phyloP scores from a whole-genome alignment of 2,797 vertebrate species.

The Poeciliopsis gracilis region DNA sequence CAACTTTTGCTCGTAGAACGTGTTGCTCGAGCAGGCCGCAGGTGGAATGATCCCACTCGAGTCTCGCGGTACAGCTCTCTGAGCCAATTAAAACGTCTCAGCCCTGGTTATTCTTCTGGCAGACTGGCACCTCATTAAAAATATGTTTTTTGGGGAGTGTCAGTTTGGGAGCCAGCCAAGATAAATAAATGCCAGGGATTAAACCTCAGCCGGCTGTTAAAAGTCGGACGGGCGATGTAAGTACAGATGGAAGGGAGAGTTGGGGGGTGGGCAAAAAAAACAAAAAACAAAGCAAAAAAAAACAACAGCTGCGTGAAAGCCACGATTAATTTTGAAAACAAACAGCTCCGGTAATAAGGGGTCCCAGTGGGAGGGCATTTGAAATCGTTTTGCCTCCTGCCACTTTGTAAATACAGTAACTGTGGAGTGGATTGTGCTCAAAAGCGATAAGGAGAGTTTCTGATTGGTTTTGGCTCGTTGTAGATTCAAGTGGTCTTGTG shows the following conservation, averaged over 20 bases:
- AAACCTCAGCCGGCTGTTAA: slow-evolving; percentile 54
- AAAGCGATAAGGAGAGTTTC: slow-evolving; percentile 41
- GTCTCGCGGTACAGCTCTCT: slow-evolving; percentile 33
- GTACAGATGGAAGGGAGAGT: slow-evolving; percentile 16
- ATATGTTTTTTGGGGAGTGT: slow-evolving; percentile 32
- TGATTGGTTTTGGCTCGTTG: slow-evolving; percentile 31
- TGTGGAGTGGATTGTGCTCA: slow-evolving; percentile 41
- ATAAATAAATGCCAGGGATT: slow-evolving; percentile 62
- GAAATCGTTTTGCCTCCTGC: slow-evolving; percentile 45
- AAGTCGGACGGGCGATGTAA: slow-evolving; percentile 47
- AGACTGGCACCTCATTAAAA: slow-evolving; percentile 53
- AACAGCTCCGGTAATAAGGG: slow-evolving; percentile 55
- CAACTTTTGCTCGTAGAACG: slow-evolving; percentile 7
- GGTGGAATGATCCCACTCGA: slow-evolving; percentile 33
- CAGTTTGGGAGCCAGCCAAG: slow-evolving; percentile 50
- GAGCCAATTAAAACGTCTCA: slow-evolving; percentile 60
- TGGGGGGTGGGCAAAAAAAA: too few relatives aligned
- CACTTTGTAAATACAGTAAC: slow-evolving; percentile 28
- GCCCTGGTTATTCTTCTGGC: slow-evolving; percentile 48
- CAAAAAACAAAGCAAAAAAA: background rate
- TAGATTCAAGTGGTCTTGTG: slow-evolving; percentile 20
- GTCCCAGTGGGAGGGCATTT: slow-evolving; percentile 38
- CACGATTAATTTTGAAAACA: slow-evolving; percentile 62
- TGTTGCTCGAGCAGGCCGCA: slow-evolving; percentile 6
- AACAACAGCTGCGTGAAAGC: slow-evolving; percentile 41